Percentiles rank a stretch among this genome's conserved stretches.
phyloP scores from a whole-genome alignment of 2,113 vertebrate species.

The Pyxicephalus adspersus region DNA sequence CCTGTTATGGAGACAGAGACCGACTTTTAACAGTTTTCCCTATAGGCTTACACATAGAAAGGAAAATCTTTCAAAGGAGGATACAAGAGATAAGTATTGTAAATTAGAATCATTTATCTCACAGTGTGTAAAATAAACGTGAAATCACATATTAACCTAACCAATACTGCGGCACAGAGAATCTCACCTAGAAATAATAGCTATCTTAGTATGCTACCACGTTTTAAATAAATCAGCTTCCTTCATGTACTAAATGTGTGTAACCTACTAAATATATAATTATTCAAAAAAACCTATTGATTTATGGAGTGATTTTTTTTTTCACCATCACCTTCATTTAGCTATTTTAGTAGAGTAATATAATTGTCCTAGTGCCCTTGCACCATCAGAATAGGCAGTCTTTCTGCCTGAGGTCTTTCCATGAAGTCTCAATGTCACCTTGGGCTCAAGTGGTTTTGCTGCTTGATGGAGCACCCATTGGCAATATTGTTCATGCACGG shows the following conservation, averaged over 20 bases:
- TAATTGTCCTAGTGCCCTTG: neutral
- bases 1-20: conserved; percentile 49
- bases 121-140: conserved; percentile 27
- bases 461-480: conserved; percentile 39
- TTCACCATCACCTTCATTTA: neutral
- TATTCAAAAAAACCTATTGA: conserved; percentile 3
- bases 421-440: conserved; percentile 33
- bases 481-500: conserved; percentile 36
- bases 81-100: conserved; percentile 24
- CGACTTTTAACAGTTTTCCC: conserved; percentile 41
- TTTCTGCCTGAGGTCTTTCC: conserved; percentile 8
- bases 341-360: neutral
- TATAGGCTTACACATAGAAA: conserved; percentile 44
- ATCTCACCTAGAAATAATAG: conserved; percentile 16
- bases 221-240: conserved; percentile 13
- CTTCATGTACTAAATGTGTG: conserved; percentile 13
- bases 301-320: neutral
- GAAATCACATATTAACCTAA: conserved; percentile 25
- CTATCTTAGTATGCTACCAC: conserved; percentile 18
- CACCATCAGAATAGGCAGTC: neutral
- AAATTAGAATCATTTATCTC: conserved; percentile 50
- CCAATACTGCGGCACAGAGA: neutral
- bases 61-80: conserved; percentile 31
- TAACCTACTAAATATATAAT: conserved; percentile 6
- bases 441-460: conserved; percentile 28